These are phyloP conservation scores for Ardeotis arabs DNA, from an alignment of 2,113 vertebrate species.

Conservation along the genomic window DNA sequence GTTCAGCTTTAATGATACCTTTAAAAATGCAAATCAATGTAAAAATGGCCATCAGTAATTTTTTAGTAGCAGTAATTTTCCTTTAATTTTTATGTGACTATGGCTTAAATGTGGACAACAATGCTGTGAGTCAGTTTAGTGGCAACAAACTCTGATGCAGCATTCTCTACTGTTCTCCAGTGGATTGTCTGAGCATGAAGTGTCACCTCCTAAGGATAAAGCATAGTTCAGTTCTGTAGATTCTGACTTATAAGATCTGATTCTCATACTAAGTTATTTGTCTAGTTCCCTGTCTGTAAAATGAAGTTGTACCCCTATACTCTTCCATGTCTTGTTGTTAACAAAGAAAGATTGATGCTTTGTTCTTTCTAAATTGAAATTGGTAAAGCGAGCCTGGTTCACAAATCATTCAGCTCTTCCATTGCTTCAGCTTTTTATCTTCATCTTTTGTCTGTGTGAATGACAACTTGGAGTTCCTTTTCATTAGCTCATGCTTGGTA, in stretches of 20 bases:
- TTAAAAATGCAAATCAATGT: neutral
- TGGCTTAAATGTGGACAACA: neutral
- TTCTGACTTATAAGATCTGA: neutral
- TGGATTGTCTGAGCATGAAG: neutral
- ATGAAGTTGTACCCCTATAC: neutral
- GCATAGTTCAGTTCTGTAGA: neutral
- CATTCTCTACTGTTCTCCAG: neutral
- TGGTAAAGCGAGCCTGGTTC: neutral
- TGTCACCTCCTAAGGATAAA: neutral
- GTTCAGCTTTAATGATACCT: neutral
- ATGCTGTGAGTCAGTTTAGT: neutral
- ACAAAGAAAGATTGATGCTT: neutral
- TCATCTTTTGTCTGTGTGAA: neutral
- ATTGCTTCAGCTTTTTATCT: neutral
- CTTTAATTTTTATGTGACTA: neutral
- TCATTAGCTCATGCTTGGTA: neutral
- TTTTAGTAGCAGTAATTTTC: neutral
- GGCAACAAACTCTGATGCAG: neutral
- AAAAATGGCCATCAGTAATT: neutral
- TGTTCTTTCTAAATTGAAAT: neutral
- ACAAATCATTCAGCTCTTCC: neutral
- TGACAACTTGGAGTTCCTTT: neutral
- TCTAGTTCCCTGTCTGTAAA: neutral
- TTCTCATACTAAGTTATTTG: neutral
- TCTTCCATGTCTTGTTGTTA: neutral